Base-by-base conservation (phyloP, 2,888 invertebrate genomes). In the Priocnemis perturbator region DNA sequence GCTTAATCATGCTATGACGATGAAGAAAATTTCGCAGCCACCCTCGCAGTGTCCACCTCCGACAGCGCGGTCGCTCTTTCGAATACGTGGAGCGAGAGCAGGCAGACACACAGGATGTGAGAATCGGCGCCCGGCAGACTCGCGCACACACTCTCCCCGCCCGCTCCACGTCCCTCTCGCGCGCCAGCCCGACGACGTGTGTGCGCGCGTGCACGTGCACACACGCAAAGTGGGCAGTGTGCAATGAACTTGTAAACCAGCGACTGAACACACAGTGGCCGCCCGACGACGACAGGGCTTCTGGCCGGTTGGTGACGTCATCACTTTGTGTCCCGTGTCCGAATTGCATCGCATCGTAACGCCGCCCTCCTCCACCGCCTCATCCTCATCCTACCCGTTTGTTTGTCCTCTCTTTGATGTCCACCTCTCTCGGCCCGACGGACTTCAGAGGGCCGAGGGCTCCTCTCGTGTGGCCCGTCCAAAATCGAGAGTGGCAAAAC, bases 331-430 rank as follows among this genome's bases (percentile, higher is more conserved):
- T 82, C 81, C 79, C 83, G 78, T 86, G 86, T 87, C 85, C 86
- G 85, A 87, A 87, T 87, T 86, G 85, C 86, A 85, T 83, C 83
- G 84, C 83, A 82, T 85, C 83, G 79, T 77, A 80, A 74, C 80
- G 81, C 78, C 81, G 83, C 80, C 81, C 81, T 81, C 55, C 74
- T 65, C 55, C 50, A 69, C 60, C 60, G 15, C 26, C 17, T 37
- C 60, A 21, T 58, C 63, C 67, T 45, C 58, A 50, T 64, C 64
- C 60, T 64, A 61, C 71, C 69, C 73, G 86, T 85, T 83, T 86
- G 86, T 87, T 86, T 85, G 85, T 78, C 81, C 83, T 85, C 85
- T 86, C 87, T 87, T 87, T 87, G 87, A 87, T 87, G 87, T 87
- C 85, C 83, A 77, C 77, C 79, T 77, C 66, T 37, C 37, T 37